A percentile compares a stretch with the other conserved stretches of the same genome.
These are phyloP conservation scores for Notocelia uddmanniana DNA, from an alignment of 2,888 invertebrate genomes.

Conservation along the genomic window DNA sequence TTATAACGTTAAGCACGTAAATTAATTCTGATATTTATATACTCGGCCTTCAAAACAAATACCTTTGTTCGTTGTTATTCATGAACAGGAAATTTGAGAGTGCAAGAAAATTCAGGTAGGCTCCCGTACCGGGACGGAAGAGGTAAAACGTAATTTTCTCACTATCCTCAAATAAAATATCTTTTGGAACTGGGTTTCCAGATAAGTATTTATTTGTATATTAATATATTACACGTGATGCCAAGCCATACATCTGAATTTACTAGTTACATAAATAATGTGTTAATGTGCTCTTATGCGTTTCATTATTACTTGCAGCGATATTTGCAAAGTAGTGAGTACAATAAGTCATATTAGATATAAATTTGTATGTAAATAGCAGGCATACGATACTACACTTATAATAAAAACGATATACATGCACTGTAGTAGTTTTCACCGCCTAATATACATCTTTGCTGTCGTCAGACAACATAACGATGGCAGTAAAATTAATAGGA, in stretches of 20 bases:
- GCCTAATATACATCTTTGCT: neutral
- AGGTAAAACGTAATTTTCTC: neutral
- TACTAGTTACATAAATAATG: no score
- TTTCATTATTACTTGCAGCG: neutral
- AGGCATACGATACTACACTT: neutral
- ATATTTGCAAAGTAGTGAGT: neutral
- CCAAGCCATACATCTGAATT: neutral
- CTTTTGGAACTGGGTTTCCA: no score
- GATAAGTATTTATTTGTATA: neutral
- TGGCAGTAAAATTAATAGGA: slow-evolving; percentile 31
- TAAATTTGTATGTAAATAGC: neutral
- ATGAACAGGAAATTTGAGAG: slow-evolving; percentile 27
- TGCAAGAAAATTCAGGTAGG: slow-evolving; percentile 7
- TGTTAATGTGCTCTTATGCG: neutral
- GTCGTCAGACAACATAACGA: slow-evolving; percentile 18
- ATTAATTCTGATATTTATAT: slow-evolving; percentile 15
- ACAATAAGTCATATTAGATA: neutral
- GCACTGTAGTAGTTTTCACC: no score
- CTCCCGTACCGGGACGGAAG: slow-evolving; percentile 7
- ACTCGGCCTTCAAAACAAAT: slow-evolving; percentile 30
- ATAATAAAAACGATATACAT: neutral
- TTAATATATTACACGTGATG: neutral
- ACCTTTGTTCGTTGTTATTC: slow-evolving; percentile 24
- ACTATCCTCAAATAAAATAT: neutral
- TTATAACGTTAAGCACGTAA: slow-evolving; percentile 1